Evolutionary conservation across 2,888 invertebrate genomes (phyloP), one percentile per base, ranked within the genome.

Genomic region (Ochropleura plecta): DNA sequence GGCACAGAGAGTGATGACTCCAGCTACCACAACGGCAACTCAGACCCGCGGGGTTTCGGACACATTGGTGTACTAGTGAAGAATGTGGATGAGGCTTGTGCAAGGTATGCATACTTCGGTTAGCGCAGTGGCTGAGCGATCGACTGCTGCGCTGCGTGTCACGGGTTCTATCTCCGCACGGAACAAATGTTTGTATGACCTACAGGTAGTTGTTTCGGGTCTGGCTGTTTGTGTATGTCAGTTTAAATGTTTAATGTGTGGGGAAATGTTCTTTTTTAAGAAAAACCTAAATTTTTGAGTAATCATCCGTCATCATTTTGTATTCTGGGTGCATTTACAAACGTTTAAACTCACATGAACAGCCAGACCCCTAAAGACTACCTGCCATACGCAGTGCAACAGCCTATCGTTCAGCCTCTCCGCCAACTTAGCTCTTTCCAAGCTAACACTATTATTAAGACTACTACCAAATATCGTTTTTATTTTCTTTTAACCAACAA

Each of bases 31-130:
- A 98, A 98, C 92, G 99, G 99, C 6, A 99, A 99, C 94, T 96
- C 97, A 0, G 99, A 99, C 20, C 99, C 99, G 0, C 96, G 98
- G 79, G 99, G 99, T 46, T 99, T 97, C 93, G 99, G 99, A 0
- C 99, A 99, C 90, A 99, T 99, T 92, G 99, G 99, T 0, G 94
- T 99, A 8, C 97, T 98, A 92, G 99, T 99, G 18, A 98, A 98
- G 0, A 98, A 99, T 94, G 99, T 99, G 0, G 97, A 98, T 66
- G 97, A 97, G 42, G 99, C 99, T 14, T 99, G 99, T 92, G 98
- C 98, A 0, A 97, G 98, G 93, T 99, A 79, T 14, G 14, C 8
- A 49, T 42, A 48, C 16, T 46, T n/a, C 6, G 30, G 30, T 30
- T 3, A 3, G 3, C 30, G 30, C 3, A 30, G 30, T 30, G 30